phyloP scores from a whole-genome alignment of 2,113 vertebrate species.

The Bostrychus sinensis region DNA sequence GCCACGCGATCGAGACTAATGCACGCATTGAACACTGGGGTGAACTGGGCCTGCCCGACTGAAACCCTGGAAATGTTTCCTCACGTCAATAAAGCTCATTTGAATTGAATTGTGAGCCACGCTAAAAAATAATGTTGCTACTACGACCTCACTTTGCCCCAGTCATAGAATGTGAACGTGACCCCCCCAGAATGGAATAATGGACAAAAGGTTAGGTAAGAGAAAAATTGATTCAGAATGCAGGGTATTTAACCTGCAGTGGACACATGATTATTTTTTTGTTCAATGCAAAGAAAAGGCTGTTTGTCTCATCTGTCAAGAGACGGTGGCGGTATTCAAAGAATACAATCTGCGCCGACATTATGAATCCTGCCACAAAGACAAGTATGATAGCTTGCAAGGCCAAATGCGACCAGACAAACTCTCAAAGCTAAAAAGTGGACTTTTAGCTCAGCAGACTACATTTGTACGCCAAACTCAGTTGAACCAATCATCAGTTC shows the following conservation, averaged over 20 bases:
- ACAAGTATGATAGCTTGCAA: constrained; percentile 27
- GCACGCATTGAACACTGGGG: too few relatives aligned
- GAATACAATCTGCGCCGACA: constrained; percentile 20
- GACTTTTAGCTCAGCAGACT: background rate
- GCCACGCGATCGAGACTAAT: too few relatives aligned
- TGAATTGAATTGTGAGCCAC: too few relatives aligned
- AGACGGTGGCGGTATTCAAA: constrained; percentile 31
- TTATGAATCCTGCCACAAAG: constrained; percentile 26
- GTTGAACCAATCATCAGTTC: background rate
- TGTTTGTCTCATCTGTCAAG: constrained; percentile 38
- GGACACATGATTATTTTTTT: constrained; percentile 33
- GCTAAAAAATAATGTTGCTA: too few relatives aligned
- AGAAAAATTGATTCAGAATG: constrained; percentile 8
- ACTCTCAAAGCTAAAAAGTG: background rate
- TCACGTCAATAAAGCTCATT: too few relatives aligned
- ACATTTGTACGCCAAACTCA: background rate
- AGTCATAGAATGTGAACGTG: too few relatives aligned
- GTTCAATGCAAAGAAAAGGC: constrained; percentile 34
- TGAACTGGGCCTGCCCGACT: too few relatives aligned
- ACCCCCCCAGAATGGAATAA: background rate
- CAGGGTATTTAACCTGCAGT: background rate
- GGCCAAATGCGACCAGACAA: constrained; percentile 21
- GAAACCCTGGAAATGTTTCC: too few relatives aligned
- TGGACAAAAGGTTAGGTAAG: constrained; percentile 14
- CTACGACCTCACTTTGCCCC: too few relatives aligned